These are phyloP conservation scores for Etheostoma perlongum DNA, from an alignment of 2,797 vertebrate species.

Conservation along the genomic window DNA sequence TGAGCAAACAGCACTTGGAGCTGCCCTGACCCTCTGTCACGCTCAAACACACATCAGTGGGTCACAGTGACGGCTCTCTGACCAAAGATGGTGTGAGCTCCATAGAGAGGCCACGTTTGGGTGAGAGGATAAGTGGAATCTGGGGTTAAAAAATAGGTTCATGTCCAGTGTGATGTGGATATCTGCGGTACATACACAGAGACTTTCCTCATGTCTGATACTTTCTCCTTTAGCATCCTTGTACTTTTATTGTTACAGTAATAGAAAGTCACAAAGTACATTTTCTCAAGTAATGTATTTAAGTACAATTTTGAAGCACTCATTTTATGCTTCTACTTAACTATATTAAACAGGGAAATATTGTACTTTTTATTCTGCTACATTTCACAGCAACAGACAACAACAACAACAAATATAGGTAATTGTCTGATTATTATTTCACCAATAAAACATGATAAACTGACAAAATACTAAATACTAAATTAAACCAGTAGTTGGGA, in stretches of 20 bases:
- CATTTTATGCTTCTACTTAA: no score
- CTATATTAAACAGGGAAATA: no score
- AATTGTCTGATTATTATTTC: not conserved
- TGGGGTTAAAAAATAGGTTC: conserved; percentile 21
- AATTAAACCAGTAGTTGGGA: not conserved
- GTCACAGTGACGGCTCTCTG: conserved; percentile 18
- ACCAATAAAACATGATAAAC: not conserved
- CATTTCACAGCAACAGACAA: not conserved
- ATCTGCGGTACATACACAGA: not conserved
- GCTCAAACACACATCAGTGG: conserved; percentile 44
- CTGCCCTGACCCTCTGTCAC: conserved; percentile 51
- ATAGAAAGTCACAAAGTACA: not conserved
- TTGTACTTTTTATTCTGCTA: not conserved
- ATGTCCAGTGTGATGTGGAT: conserved; percentile 2
- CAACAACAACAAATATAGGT: not conserved
- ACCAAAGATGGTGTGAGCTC: conserved; percentile 47
- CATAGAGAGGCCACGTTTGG: conserved; percentile 42
- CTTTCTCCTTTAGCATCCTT: not conserved
- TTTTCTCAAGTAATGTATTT: not conserved
- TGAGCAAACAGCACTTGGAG: conserved; percentile 68
- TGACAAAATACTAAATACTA: conserved; percentile 1
- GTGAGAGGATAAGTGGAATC: conserved; percentile 29
- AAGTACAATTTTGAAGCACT: not conserved
- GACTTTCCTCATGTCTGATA: conserved; percentile 1
- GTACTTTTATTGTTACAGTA: not conserved